These are phyloP conservation scores for Scaptomyza pallida DNA, from an alignment of 1,140 invertebrate genomes.

Conservation along the genomic window DNA sequence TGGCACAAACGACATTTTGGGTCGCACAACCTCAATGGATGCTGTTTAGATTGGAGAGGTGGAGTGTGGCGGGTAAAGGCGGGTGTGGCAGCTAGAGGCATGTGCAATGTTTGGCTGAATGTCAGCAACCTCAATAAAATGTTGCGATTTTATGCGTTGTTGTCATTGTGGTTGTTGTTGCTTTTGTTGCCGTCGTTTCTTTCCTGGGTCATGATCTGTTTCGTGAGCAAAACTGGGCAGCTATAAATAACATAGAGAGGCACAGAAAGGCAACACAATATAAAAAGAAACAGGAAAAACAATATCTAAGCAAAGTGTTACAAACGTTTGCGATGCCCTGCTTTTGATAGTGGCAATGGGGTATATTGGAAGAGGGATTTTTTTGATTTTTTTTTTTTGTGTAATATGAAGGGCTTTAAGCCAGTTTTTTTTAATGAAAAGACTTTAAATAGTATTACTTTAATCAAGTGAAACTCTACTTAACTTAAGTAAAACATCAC, in stretches of 20 bases:
- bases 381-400: too few species aligned
- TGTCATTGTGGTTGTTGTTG: constrained; percentile 9
- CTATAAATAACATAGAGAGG: constrained; percentile 62
- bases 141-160: constrained; percentile 54
- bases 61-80: background rate
- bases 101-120: constrained; percentile 60
- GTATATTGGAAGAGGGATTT: background rate
- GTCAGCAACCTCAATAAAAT: constrained; percentile 83
- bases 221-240: constrained; percentile 46
- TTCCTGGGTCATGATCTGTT: constrained; percentile 82
- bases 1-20: constrained; percentile 45
- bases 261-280: constrained; percentile 8
- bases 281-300: background rate
- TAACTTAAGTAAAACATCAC: too few species aligned
- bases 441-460: too few species aligned
- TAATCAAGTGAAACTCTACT: background rate
- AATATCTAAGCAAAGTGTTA: constrained; percentile 37
- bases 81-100: constrained; percentile 33
- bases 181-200: constrained; percentile 30
- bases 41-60: constrained; percentile 7
- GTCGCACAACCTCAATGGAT: constrained; percentile 20
- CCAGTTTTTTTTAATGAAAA: too few species aligned
- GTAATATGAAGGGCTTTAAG: too few species aligned
- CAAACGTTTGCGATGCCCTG: constrained; percentile 23
- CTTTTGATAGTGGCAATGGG: background rate